Conservation (phyloP, 2,797 vertebrate genomes). For the Sebastes goodei region DNA sequence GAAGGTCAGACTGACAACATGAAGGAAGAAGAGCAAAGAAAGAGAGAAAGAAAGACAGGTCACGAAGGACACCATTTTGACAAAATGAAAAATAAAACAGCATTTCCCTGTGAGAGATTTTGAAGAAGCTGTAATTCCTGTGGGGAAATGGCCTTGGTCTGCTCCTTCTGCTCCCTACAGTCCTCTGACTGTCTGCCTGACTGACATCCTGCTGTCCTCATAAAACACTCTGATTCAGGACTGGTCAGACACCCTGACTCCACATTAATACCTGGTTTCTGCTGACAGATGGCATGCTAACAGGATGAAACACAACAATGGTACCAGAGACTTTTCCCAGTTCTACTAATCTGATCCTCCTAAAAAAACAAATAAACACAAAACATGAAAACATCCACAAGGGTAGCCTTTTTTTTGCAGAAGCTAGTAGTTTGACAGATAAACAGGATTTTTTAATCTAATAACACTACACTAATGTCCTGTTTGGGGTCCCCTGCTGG, state of each 20-base stretch:
- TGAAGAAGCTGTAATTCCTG: not conserved
- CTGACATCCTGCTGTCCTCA: constrained; percentile 19
- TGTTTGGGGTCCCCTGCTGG: too few relatives aligned
- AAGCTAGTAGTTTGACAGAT: not conserved
- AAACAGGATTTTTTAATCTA: not conserved
- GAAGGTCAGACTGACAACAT: not conserved
- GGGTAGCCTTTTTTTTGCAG: not conserved
- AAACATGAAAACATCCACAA: not conserved
- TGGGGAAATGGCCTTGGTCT: not conserved
- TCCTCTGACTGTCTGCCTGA: not conserved
- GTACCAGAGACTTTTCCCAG: not conserved
- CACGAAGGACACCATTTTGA: not conserved
- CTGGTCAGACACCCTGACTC: not conserved
- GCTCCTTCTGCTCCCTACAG: not conserved
- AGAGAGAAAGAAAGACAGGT: not conserved
- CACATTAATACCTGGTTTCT: not conserved
- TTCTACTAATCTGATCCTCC: not conserved
- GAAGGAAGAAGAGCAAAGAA: not conserved
- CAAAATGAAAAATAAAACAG: not conserved
- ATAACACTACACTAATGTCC: not conserved
- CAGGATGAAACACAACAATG: not conserved
- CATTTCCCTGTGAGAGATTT: not conserved
- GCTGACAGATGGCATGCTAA: not conserved
- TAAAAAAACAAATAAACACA: not conserved
- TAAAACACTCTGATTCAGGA: not conserved